A percentile compares a stretch with the other conserved stretches of the same genome.
Conservation (phyloP, 2,888 invertebrate species). For the Ormyrus rosae region DNA sequence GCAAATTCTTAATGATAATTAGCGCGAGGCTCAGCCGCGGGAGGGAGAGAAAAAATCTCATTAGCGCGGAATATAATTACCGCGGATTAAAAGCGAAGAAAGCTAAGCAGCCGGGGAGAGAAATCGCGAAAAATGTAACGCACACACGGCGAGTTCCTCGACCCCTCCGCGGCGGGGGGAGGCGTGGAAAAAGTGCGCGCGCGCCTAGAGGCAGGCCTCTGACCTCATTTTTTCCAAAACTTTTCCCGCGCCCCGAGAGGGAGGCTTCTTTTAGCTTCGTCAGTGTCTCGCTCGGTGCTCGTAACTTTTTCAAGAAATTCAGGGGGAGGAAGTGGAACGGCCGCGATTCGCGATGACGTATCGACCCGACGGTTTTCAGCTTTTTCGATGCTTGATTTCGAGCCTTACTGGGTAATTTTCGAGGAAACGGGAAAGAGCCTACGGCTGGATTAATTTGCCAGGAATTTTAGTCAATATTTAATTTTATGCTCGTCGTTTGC, state of each 20-base stretch:
- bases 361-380: too few species aligned
- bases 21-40: not conserved
- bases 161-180: not conserved
- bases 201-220: slow-evolving; percentile 40
- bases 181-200: not conserved
- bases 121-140: slow-evolving; percentile 6
- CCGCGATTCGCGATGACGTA: too few species aligned
- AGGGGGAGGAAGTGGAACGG: slow-evolving; percentile 7
- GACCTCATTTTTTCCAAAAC: slow-evolving; percentile 52
- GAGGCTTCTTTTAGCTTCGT: not conserved
- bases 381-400: too few species aligned
- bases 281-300: not conserved
- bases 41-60: slow-evolving; percentile 43
- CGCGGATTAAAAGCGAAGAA: slow-evolving; percentile 12
- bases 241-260: slow-evolving; percentile 21
- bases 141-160: not conserved
- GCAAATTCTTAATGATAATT: slow-evolving; percentile 39
- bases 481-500: too few species aligned
- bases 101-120: not conserved
- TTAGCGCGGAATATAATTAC: slow-evolving; percentile 47
- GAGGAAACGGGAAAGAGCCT: too few species aligned
- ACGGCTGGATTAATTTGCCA: too few species aligned
- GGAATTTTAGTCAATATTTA: too few species aligned
- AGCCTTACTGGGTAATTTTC: too few species aligned
- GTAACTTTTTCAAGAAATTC: slow-evolving; percentile 17